Conservation (phyloP, 1,140 invertebrate genomes). For the Drosophila nannoptera region DNA sequence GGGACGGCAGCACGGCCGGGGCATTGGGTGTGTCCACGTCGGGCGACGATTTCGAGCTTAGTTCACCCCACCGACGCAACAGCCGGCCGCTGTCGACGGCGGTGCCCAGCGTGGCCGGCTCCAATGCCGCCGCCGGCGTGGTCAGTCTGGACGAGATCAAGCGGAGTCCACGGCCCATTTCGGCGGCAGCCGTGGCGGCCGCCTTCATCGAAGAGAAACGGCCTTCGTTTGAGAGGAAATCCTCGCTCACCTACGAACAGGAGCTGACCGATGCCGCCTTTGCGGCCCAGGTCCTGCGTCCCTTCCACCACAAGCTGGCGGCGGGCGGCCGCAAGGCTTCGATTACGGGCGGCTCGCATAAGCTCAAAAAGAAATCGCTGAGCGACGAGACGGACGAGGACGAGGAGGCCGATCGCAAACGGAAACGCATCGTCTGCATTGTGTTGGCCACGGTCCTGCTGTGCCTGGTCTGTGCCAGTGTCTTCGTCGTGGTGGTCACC, state of each 20-base stretch:
- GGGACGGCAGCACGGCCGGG: slow-evolving; percentile 35
- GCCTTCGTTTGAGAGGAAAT: slow-evolving; percentile 72
- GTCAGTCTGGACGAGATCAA: slow-evolving; percentile 72
- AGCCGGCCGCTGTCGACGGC: slow-evolving; percentile 74
- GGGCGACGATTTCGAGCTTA: slow-evolving; percentile 75
- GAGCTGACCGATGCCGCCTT: slow-evolving; percentile 73
- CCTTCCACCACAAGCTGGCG: slow-evolving; percentile 74
- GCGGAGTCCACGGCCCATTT: slow-evolving; percentile 71
- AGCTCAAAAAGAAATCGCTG: slow-evolving; percentile 73
- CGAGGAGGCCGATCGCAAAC: slow-evolving; percentile 81
- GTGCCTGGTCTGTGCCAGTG: slow-evolving; percentile 83
- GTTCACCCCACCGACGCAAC: slow-evolving; percentile 78
- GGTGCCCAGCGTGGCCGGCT: slow-evolving; percentile 41
- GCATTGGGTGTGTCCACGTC: not conserved
- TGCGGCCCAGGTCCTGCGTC: slow-evolving; percentile 69
- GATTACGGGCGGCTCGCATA: slow-evolving; percentile 59
- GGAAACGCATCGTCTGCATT: slow-evolving; percentile 83
- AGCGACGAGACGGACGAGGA: slow-evolving; percentile 78
- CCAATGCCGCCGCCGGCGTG: slow-evolving; percentile 13
- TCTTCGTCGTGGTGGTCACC: slow-evolving; percentile 86
- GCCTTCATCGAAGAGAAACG: slow-evolving; percentile 77
- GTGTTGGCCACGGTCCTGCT: slow-evolving; percentile 84
- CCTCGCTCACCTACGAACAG: slow-evolving; percentile 69
- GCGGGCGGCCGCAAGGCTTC: slow-evolving; percentile 66
- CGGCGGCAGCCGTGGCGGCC: slow-evolving; percentile 57